Evolutionary conservation across 2,113 vertebrate genomes (phyloP).

Genomic region (Rhipidura dahli): DNA sequence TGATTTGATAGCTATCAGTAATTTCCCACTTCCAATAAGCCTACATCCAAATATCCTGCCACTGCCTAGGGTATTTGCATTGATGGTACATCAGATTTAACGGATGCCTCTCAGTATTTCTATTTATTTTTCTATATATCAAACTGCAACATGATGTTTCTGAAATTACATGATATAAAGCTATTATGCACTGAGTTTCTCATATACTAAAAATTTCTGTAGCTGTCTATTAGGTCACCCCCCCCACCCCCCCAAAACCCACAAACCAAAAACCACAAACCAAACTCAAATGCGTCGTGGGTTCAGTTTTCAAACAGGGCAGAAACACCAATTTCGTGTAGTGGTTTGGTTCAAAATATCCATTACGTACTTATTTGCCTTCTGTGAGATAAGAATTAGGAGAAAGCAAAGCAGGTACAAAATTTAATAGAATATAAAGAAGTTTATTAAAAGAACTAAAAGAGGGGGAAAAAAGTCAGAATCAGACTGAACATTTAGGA

Average conservation of each 20-base stretch:
- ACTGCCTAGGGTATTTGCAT: neutral
- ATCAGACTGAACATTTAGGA: no score
- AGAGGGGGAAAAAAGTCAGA: no score
- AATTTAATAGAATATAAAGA: no score
- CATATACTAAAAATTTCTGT: neutral
- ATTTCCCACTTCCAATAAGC: neutral
- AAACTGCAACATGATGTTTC: neutral
- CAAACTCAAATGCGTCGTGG: neutral
- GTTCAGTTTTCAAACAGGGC: no score
- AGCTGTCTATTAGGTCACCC: neutral
- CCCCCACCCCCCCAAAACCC: neutral
- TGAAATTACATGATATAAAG: neutral
- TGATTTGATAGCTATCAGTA: neutral
- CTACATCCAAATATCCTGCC: neutral
- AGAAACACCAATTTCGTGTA: no score
- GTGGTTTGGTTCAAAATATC: no score
- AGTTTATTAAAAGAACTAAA: no score
- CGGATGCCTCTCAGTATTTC: neutral
- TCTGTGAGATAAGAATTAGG: no score
- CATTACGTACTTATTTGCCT: no score
- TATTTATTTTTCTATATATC: neutral
- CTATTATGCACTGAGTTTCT: neutral
- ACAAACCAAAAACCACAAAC: neutral
- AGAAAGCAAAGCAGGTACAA: no score
- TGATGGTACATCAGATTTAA: neutral